Evolutionary conservation across 2,888 invertebrate species (phyloP).

Genomic region (Nomada flava): DNA sequence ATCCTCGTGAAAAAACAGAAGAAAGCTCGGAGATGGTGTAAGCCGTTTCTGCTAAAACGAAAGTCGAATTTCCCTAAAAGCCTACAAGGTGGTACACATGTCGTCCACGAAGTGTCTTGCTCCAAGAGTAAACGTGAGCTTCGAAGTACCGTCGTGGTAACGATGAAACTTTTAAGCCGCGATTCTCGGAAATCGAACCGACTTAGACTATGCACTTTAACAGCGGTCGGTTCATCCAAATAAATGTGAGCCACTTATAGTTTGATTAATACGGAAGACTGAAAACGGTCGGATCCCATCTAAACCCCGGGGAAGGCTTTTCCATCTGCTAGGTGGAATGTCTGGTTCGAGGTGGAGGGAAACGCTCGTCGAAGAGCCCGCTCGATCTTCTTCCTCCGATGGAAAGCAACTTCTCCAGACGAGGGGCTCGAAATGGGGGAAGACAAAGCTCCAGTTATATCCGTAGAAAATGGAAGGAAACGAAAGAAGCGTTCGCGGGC

Average conservation of each 20-base stretch:
- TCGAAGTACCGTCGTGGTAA: background rate
- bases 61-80: slow-evolving; percentile 10
- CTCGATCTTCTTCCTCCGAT: slow-evolving; percentile 59
- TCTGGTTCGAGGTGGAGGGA: slow-evolving; percentile 30
- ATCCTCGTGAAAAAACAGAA: slow-evolving; percentile 8
- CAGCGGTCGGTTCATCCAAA: slow-evolving; percentile 15
- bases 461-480: slow-evolving; percentile 29
- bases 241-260: slow-evolving; percentile 51
- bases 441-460: slow-evolving; percentile 42
- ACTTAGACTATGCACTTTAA: background rate
- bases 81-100: background rate
- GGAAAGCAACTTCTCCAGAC: slow-evolving; percentile 44
- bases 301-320: slow-evolving; percentile 39
- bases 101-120: background rate
- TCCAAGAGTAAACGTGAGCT: background rate
- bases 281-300: slow-evolving; percentile 49
- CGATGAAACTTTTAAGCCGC: slow-evolving; percentile 28
- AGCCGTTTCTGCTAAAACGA: background rate
- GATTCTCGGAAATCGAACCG: slow-evolving; percentile 38
- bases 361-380: slow-evolving; percentile 39
- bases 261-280: slow-evolving; percentile 61
- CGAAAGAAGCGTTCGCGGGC: slow-evolving; percentile 6
- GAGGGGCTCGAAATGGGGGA: slow-evolving; percentile 13
- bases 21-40: slow-evolving; percentile 4
- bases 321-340: slow-evolving; percentile 35